Evolutionary conservation across 2,888 invertebrate species (phyloP), one percentile per base, ranked within the genome.

Genomic region (Escarpia spicata): DNA sequence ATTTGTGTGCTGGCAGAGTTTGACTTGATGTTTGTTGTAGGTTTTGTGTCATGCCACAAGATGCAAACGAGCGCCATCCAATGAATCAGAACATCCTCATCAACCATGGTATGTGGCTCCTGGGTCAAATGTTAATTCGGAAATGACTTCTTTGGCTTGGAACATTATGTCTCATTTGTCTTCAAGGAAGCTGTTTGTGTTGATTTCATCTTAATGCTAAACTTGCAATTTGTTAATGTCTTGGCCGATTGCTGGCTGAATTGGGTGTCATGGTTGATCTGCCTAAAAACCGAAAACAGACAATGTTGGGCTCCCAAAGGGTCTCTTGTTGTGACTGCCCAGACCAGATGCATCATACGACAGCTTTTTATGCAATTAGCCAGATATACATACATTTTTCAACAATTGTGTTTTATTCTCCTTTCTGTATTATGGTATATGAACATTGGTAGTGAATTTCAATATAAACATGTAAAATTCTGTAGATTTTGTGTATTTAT

Each of bases 51-150:
- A 92, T 95, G 92, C 93, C 94, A 12, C 94, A 94, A 89, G 94
- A 94, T 60, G 94, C 94, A 75, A 93, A 92, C 8, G 94, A 95
- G 91, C 75, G 94, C 43, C 95, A 95, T 94, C 94, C 95, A 1
- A 95, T 95, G 94, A 95, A 95, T 93, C 95, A 95, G 92, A 94
- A 94, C 90, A 95, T 95, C 90, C 93, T 95, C 60, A 94, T 94
- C 92, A 95, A 95, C 93, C 94, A 94, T 90, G 95, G 95, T 94
- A 92, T 37, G 37, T 15, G 26, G 31, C 43, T 91, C 43, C 31
- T 43, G 91, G 1, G 89, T 91, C 0, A 92, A 15, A 45, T 15
- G 52, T 52, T 92, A 92, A 52, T n/a, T 92, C 91, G n/a, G 19
- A 75, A 75, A 26, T 19, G 26, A 26, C 75, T 26, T 75, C 52